A percentile compares a stretch with the other conserved stretches of the same genome.
Conservation (phyloP, 2,888 invertebrate species). For the Sphaerophoria taeniata region DNA sequence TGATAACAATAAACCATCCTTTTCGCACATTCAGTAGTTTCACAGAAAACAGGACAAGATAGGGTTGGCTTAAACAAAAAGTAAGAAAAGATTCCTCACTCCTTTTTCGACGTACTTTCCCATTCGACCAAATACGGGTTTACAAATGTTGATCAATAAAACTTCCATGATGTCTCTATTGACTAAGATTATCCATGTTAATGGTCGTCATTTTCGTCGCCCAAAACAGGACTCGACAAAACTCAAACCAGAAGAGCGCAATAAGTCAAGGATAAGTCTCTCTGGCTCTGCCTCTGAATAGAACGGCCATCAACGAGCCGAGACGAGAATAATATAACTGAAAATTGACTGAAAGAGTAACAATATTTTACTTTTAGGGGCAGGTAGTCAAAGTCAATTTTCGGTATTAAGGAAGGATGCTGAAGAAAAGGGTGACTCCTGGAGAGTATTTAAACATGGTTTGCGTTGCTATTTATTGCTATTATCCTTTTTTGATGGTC, state of each 20-base stretch:
- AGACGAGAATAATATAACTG: slow-evolving; percentile 44
- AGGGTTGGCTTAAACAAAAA: slow-evolving; percentile 27
- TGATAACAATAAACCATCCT: slow-evolving; percentile 11
- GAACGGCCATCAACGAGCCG: not conserved
- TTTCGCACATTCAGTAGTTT: slow-evolving; percentile 47
- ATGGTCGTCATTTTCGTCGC: slow-evolving; percentile 77
- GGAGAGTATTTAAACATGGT: slow-evolving; percentile 56
- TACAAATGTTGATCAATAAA: slow-evolving; percentile 83
- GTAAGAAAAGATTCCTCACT: slow-evolving; percentile 38
- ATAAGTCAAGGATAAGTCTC: slow-evolving; percentile 80
- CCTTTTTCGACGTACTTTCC: slow-evolving; percentile 53
- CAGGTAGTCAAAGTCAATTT: slow-evolving; percentile 55
- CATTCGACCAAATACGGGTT: slow-evolving; percentile 69
- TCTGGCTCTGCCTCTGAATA: not conserved
- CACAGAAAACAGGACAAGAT: slow-evolving; percentile 57
- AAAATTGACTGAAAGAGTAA: slow-evolving; percentile 39
- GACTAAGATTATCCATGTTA: slow-evolving; percentile 80
- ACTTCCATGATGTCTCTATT: slow-evolving; percentile 79
- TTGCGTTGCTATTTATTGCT: slow-evolving; percentile 21
- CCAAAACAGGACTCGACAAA: slow-evolving; percentile 36
- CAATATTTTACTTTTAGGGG: slow-evolving; percentile 26
- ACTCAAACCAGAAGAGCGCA: slow-evolving; percentile 73
- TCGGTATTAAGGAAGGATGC: slow-evolving; percentile 2
- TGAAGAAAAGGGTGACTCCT: slow-evolving; percentile 58
- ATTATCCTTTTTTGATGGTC: slow-evolving; percentile 42